These are phyloP conservation scores for Lutjanus campechanus DNA, from an alignment of 2,797 vertebrate species.

Conservation along the genomic window DNA sequence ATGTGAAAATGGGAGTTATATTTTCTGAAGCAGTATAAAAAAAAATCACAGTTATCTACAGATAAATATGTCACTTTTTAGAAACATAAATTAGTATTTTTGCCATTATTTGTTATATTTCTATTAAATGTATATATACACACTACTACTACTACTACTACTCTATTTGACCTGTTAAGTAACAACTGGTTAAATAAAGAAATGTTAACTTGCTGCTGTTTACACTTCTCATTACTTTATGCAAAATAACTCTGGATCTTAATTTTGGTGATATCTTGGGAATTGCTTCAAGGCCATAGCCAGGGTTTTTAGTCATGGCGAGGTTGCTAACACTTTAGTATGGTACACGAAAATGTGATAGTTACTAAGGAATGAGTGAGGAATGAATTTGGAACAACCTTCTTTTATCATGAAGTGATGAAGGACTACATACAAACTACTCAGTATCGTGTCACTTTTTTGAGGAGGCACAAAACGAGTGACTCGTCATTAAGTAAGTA, in stretches of 20 bases:
- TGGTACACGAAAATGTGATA: no score
- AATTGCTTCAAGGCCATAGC: background rate
- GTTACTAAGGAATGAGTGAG: no score
- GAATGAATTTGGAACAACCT: no score
- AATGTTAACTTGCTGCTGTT: background rate
- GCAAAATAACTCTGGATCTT: background rate
- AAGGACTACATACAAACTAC: no score
- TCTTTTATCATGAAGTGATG: no score
- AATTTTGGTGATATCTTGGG: background rate
- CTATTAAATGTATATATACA: background rate
- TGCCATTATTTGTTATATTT: constrained; percentile 10
- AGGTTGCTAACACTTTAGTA: no score
- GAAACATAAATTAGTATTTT: constrained; percentile 8
- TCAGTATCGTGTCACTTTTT: no score
- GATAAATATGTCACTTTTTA: constrained; percentile 1
- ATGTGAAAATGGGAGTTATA: background rate
- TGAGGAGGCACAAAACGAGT: no score
- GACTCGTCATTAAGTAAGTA: no score
- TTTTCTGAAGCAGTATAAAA: constrained; percentile 4
- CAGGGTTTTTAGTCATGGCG: background rate
- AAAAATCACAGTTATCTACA: constrained; percentile 1
- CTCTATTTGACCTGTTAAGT: background rate
- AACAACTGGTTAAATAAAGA: constrained; percentile 39
- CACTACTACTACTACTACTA: background rate
- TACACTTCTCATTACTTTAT: background rate